Evolutionary conservation across 2,113 vertebrate species (phyloP).

Genomic region (Mobula hypostoma): DNA sequence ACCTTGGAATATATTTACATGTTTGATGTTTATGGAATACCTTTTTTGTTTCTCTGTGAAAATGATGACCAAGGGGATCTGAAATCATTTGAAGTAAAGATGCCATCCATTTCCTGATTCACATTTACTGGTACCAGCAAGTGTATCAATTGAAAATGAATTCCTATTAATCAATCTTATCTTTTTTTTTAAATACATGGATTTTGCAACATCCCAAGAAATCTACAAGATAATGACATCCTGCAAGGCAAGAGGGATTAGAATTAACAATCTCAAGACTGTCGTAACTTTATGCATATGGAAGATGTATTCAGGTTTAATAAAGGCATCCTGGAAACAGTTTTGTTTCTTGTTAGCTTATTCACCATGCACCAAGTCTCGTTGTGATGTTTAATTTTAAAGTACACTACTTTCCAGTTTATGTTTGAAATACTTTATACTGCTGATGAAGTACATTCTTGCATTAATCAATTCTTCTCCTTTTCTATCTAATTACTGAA

Average conservation of each 20-base stretch:
- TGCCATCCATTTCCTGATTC: constrained; percentile 73
- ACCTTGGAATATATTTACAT: too few species aligned
- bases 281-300: too few species aligned
- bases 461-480: neutral
- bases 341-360: neutral
- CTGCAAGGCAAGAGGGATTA: neutral
- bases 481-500: neutral
- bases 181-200: neutral
- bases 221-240: constrained; percentile 2
- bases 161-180: neutral
- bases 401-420: neutral
- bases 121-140: constrained; percentile 44
- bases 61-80: constrained; percentile 60
- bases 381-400: neutral
- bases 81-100: constrained; percentile 62
- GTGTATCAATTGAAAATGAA: neutral
- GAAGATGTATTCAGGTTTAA: constrained; percentile 7
- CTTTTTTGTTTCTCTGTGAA: constrained; percentile 50
- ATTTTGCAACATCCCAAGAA: neutral
- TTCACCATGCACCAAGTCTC: neutral
- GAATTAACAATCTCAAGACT: neutral
- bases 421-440: neutral
- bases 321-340: neutral
- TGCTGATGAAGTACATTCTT: neutral
- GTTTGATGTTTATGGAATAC: neutral